Evolutionary conservation across 2,113 vertebrate species (phyloP).

Genomic region (Grallaria varia): DNA sequence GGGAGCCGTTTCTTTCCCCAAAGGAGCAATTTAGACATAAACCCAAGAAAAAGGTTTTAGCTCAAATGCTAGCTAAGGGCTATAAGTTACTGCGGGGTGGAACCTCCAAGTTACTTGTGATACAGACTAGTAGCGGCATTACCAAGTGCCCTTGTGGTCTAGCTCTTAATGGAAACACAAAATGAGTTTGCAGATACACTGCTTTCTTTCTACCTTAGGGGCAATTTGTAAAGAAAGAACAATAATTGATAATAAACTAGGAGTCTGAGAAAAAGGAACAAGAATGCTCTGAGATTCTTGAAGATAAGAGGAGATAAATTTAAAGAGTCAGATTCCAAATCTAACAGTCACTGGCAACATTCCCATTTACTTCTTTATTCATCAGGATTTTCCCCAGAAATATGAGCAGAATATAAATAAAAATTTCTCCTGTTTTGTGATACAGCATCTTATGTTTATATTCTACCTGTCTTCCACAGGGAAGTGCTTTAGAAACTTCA

Average conservation of each 20-base stretch:
- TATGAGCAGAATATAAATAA: not conserved
- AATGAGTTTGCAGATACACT: not conserved
- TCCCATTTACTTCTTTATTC: not conserved
- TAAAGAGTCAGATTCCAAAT: not conserved
- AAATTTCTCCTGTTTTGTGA: not conserved
- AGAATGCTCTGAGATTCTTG: not conserved
- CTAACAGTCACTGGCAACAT: not conserved
- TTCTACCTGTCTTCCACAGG: not conserved
- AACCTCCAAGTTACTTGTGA: not conserved
- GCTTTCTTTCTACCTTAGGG: not conserved
- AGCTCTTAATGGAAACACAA: not conserved
- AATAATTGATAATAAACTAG: not conserved
- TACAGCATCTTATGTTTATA: not conserved
- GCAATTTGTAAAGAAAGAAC: not conserved
- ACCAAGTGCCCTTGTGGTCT: not conserved
- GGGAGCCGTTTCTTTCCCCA: not conserved
- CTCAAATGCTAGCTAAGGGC: not conserved
- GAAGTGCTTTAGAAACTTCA: not conserved
- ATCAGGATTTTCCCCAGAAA: not conserved
- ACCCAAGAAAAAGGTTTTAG: not conserved
- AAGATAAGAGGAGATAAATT: not conserved
- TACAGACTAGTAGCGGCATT: rapidly evolving
- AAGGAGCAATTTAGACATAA: not conserved
- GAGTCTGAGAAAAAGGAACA: not conserved
- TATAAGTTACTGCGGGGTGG: not conserved